Conservation (phyloP, 1,140 invertebrate species). For the Tetramorium alpestre region DNA sequence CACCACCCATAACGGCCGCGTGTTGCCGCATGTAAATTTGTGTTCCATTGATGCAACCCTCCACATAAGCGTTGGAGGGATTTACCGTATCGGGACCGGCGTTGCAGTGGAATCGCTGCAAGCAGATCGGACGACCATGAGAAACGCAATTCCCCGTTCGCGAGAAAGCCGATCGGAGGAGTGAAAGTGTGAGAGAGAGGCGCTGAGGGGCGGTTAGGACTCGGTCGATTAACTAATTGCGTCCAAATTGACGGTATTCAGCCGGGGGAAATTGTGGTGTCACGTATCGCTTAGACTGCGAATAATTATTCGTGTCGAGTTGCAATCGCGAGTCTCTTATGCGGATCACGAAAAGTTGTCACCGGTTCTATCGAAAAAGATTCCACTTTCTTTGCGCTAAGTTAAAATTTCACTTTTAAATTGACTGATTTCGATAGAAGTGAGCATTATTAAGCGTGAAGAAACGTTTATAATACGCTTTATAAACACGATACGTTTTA, state of each 20-base stretch:
- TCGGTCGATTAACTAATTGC: constrained; percentile 63
- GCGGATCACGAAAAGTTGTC: constrained; percentile 4
- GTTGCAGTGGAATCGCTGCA: constrained; percentile 88
- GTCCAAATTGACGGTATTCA: constrained; percentile 23
- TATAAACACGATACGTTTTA: not conserved
- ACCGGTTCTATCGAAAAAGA: not conserved
- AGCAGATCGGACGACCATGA: constrained; percentile 65
- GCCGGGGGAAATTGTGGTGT: constrained; percentile 49
- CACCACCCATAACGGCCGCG: constrained; percentile 92
- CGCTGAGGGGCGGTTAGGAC: not conserved
- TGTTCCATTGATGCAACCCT: constrained; percentile 91
- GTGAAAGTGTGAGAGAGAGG: constrained; percentile 81
- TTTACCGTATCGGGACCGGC: constrained; percentile 85
- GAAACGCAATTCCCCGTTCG: constrained; percentile 57
- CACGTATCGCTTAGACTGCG: constrained; percentile 8
- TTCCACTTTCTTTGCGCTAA: not conserved
- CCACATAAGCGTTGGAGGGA: constrained; percentile 88
- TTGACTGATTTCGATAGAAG: not conserved
- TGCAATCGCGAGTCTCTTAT: not conserved
- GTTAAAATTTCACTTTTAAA: not conserved
- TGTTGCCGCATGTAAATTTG: constrained; percentile 91
- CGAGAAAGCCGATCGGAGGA: constrained; percentile 74
- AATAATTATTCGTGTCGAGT: not conserved
- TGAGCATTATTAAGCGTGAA: not conserved
- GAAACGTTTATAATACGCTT: not conserved